A percentile compares a stretch with the other conserved stretches of the same genome.
Evolutionary conservation across 2,888 invertebrate genomes (phyloP).

Genomic region (Chorisops tibialis): DNA sequence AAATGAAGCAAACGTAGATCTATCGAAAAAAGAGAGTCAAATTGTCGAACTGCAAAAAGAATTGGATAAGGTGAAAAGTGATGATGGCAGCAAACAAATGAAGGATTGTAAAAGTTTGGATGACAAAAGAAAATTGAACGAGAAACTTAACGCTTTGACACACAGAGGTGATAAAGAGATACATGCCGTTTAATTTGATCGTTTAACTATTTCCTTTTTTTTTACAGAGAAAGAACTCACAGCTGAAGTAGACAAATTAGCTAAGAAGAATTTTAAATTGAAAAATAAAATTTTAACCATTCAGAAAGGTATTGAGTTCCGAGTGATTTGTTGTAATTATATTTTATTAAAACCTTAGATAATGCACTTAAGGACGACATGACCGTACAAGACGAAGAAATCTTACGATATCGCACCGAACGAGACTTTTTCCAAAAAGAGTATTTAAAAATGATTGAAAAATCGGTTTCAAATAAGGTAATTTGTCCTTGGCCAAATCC

Average conservation of each 20-base stretch:
- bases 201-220: constrained; percentile 44
- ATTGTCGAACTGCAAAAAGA: constrained; percentile 43
- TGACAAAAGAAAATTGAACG: constrained; percentile 58
- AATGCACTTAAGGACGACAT: background rate
- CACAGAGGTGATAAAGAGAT: constrained; percentile 54
- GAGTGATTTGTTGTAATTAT: no score
- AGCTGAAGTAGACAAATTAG: constrained; percentile 54
- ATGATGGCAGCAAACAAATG: constrained; percentile 34
- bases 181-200: no score
- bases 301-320: constrained; percentile 40
- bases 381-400: constrained; percentile 42
- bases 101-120: constrained; percentile 56
- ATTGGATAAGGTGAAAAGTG: constrained; percentile 4
- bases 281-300: constrained; percentile 44
- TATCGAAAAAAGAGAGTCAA: constrained; percentile 57
- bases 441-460: constrained; percentile 45
- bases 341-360: background rate
- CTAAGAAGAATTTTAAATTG: constrained; percentile 54
- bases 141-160: constrained; percentile 59
- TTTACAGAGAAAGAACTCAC: constrained; percentile 54
- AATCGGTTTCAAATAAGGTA: constrained; percentile 43
- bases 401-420: constrained; percentile 46
- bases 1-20: constrained; percentile 68
- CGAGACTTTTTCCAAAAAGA: constrained; percentile 51
- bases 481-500: background rate